Evolutionary conservation across 2,888 invertebrate species (phyloP).

Genomic region (Calliopum simillimum): DNA sequence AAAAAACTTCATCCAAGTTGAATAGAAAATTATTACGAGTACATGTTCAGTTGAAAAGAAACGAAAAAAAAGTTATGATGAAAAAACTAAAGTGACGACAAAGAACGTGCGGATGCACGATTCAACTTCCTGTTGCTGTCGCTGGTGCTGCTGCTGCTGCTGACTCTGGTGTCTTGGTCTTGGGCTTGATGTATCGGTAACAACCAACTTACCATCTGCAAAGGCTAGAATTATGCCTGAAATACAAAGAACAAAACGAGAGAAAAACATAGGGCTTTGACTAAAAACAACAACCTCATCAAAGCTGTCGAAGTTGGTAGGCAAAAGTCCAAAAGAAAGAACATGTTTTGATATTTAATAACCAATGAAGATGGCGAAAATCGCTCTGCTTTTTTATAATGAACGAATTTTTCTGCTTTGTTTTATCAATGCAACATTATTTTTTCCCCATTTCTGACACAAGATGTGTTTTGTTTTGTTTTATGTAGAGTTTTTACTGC

Average conservation of each 20-base stretch:
- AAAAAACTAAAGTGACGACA: constrained; percentile 46
- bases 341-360: constrained; percentile 32
- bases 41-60: too few relatives aligned
- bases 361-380: constrained; percentile 28
- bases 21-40: too few relatives aligned
- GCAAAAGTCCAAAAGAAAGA: constrained; percentile 3
- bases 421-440: neutral
- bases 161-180: neutral
- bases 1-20: too few relatives aligned
- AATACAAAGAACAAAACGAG: constrained; percentile 13
- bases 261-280: neutral
- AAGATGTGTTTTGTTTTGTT: neutral
- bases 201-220: neutral
- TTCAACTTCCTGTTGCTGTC: constrained; percentile 44
- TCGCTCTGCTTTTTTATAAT: constrained; percentile 5
- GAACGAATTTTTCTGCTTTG: neutral
- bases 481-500: neutral
- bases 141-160: neutral
- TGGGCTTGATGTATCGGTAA: neutral
- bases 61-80: constrained; percentile 25
- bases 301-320: neutral
- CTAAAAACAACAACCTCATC: neutral
- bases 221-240: neutral
- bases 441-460: neutral
- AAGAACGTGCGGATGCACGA: constrained; percentile 45